Percentiles rank a stretch among this genome's conserved stretches.
These are phyloP conservation scores for Epinotia ramella DNA, from an alignment of 2,888 invertebrate genomes.

Conservation along the genomic window DNA sequence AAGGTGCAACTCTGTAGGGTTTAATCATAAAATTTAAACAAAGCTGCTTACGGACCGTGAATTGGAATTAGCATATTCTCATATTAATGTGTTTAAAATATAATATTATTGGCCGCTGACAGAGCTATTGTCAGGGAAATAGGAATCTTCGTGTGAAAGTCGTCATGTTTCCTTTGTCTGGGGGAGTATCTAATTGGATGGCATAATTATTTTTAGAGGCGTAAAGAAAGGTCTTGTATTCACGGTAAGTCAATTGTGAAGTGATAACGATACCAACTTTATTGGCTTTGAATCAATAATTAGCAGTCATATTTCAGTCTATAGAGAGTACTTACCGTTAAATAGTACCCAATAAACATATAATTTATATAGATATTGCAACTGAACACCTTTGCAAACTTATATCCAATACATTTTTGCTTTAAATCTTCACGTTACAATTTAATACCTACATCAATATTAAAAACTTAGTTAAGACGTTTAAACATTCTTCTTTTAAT, in stretches of 20 bases:
- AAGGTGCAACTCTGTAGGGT: slow-evolving; percentile 46
- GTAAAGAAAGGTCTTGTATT: slow-evolving; percentile 7
- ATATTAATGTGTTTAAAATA: slow-evolving; percentile 46
- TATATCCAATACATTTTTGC: neutral
- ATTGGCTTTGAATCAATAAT: neutral
- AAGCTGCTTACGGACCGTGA: slow-evolving; percentile 49
- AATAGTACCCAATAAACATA: neutral
- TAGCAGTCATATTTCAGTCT: neutral
- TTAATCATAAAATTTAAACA: slow-evolving; percentile 50
- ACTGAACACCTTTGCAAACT: neutral
- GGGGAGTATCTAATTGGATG: slow-evolving; percentile 38
- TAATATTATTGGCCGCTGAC: slow-evolving; percentile 45
- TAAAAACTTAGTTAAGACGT: slow-evolving; percentile 18
- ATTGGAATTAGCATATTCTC: slow-evolving; percentile 49
- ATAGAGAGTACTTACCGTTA: neutral
- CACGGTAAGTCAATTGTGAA: neutral
- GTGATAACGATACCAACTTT: neutral
- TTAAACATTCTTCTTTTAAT: slow-evolving; percentile 29
- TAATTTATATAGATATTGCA: neutral
- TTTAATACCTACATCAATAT: slow-evolving; percentile 12
- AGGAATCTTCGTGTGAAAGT: slow-evolving; percentile 42
- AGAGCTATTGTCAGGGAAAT: slow-evolving; percentile 39
- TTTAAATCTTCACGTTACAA: neutral
- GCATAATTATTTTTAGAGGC: slow-evolving; percentile 40
- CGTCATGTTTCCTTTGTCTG: slow-evolving; percentile 26